Percentiles rank a stretch among this genome's conserved stretches.
phyloP scores from a whole-genome alignment of 2,797 vertebrate species.

The Lagodon rhomboides region DNA sequence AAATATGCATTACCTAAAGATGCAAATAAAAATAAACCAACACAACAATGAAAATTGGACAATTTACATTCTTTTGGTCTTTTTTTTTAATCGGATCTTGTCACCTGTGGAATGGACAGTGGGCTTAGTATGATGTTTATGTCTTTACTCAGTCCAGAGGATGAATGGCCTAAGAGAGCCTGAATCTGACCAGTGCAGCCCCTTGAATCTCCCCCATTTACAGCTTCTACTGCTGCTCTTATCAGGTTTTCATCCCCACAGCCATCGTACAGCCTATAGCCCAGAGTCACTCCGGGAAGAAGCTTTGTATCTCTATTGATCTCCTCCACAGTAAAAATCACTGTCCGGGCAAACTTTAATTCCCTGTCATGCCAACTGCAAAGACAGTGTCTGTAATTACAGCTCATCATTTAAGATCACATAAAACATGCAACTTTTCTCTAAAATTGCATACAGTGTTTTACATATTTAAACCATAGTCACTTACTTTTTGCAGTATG shows the following conservation, averaged over 20 bases:
- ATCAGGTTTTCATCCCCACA: slow-evolving; percentile 72
- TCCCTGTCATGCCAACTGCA: slow-evolving; percentile 76
- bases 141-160: slow-evolving; percentile 65
- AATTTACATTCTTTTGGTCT: background rate
- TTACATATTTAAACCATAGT: background rate
- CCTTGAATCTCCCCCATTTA: slow-evolving; percentile 46
- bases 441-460: background rate
- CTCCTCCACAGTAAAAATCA: slow-evolving; percentile 78
- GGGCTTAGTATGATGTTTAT: slow-evolving; percentile 69
- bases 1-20: background rate
- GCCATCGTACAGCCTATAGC: slow-evolving; percentile 75
- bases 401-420: background rate
- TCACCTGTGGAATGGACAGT: slow-evolving; percentile 76
- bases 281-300: slow-evolving; percentile 72
- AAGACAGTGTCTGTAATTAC: slow-evolving; percentile 13
- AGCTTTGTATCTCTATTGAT: slow-evolving; percentile 71
- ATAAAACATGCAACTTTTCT: background rate
- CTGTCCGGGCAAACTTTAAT: slow-evolving; percentile 74
- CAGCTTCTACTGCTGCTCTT: slow-evolving; percentile 68
- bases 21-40: background rate
- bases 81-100: background rate
- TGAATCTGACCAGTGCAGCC: slow-evolving; percentile 58
- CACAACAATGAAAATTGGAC: background rate
- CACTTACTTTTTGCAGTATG: slow-evolving; percentile 69
- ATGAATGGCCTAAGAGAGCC: slow-evolving; percentile 76